Conservation (phyloP, 2,797 vertebrate genomes). For the Peromyscus attwateri region DNA sequence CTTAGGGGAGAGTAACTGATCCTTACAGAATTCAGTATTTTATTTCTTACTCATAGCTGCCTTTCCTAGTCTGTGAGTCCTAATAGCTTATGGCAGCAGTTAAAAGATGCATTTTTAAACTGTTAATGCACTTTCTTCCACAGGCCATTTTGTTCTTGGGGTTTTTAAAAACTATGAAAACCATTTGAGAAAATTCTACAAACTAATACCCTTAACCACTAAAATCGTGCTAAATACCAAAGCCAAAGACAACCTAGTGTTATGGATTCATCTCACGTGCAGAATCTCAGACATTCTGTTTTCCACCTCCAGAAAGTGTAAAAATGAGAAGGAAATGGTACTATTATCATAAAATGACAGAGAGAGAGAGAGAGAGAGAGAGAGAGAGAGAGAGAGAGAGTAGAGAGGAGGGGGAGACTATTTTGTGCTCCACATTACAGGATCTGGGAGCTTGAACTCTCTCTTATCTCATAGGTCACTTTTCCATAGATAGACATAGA, state of each 20-base stretch:
- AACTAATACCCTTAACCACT: conserved; percentile 19
- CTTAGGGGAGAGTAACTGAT: background rate
- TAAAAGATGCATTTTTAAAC: conserved; percentile 52
- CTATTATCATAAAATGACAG: background rate
- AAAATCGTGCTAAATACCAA: conserved; percentile 31
- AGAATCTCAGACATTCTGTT: conserved; percentile 7
- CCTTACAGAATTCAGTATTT: background rate
- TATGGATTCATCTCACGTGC: background rate
- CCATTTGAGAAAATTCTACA: background rate
- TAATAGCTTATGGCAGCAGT: background rate
- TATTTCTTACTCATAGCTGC: background rate
- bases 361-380: background rate
- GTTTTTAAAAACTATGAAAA: conserved; percentile 29
- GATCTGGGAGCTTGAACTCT: background rate
- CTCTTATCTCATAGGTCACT: conserved; percentile 1
- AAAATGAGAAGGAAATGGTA: background rate
- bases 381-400: background rate
- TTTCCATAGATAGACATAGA: background rate
- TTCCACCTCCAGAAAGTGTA: background rate
- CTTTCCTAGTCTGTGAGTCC: conserved; percentile 21
- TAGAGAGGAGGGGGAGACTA: background rate
- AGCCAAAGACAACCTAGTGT: conserved; percentile 1
- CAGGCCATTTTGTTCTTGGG: conserved; percentile 42
- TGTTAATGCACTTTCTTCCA: conserved; percentile 33
- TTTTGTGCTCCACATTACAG: background rate